These are phyloP conservation scores for Chrysaora quinquecirrha DNA, from an alignment of 30 jellyfish, hydroid and myxozoan species.

Conservation along the genomic window DNA sequence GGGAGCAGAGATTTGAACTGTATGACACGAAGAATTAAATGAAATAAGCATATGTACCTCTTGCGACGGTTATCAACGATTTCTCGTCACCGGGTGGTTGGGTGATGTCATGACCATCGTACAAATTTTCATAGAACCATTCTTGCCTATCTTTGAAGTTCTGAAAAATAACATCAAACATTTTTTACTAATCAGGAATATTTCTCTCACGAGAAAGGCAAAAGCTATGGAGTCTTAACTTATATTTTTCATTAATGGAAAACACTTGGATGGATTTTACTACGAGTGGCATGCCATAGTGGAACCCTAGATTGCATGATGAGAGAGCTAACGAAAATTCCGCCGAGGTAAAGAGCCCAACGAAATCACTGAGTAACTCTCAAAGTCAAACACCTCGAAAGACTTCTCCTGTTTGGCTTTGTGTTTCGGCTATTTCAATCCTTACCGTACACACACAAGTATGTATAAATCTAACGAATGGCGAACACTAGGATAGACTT, in stretches of 20 bases:
- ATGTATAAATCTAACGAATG: too few species aligned
- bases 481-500: too few species aligned
- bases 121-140: slow-evolving; percentile 90
- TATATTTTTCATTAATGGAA: background rate
- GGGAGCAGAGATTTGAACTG: too few species aligned
- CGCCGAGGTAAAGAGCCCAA: too few species aligned
- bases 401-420: too few species aligned
- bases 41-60: too few species aligned
- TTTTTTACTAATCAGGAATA: background rate
- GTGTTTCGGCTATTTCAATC: too few species aligned
- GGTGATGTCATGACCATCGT: slow-evolving; percentile 41
- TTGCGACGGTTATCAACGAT: slow-evolving; percentile 54
- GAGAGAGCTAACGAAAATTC: background rate
- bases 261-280: background rate
- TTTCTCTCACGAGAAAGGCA: background rate
- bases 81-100: slow-evolving; percentile 64
- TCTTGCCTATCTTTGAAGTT: slow-evolving; percentile 80
- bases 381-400: too few species aligned
- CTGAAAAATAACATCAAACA: slow-evolving; percentile 27
- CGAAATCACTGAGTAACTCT: too few species aligned
- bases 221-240: background rate
- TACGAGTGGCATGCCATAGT: background rate
- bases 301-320: background rate
- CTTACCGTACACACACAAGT: too few species aligned
- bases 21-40: too few species aligned